A percentile compares a stretch with the other conserved stretches of the same genome.
These are phyloP conservation scores for Podargus strigoides DNA, from an alignment of 2,797 vertebrate genomes.

Conservation along the genomic window DNA sequence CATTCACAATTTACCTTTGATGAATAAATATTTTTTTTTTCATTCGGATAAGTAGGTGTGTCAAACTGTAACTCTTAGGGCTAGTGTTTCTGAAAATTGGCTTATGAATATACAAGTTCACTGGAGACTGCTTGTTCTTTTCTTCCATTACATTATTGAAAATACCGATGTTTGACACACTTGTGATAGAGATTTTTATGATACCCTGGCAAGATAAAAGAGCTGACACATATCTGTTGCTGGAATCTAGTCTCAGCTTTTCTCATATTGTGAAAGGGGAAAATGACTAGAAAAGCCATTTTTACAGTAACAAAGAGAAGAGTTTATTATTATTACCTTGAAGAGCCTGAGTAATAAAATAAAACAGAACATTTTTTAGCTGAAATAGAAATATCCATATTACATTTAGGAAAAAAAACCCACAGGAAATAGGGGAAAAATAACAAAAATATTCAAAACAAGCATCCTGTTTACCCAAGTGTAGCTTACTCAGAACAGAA, in stretches of 20 bases:
- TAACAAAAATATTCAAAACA: background rate
- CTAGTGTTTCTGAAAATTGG: background rate
- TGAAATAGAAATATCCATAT: background rate
- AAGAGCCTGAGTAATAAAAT: background rate
- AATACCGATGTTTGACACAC: constrained; percentile 5
- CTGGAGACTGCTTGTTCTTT: background rate
- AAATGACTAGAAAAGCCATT: background rate
- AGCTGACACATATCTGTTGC: background rate
- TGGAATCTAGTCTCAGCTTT: background rate
- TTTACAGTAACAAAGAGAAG: background rate
- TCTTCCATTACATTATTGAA: constrained; percentile 27
- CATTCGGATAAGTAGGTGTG: background rate
- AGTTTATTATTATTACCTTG: background rate
- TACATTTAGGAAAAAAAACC: background rate
- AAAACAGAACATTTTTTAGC: background rate
- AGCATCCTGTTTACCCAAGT: background rate
- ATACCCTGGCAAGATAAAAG: background rate
- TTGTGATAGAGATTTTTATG: constrained; percentile 2
- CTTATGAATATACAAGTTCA: background rate
- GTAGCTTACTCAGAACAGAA: background rate
- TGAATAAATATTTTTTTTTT: constrained; percentile 57
- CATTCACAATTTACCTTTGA: constrained; percentile 17
- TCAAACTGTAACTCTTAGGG: background rate
- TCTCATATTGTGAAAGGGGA: background rate
- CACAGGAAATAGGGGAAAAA: background rate